A percentile compares a stretch with the other conserved stretches of the same genome.
These are phyloP conservation scores for Suncus etruscus DNA, from an alignment of 2,113 vertebrate species.

Conservation along the genomic window DNA sequence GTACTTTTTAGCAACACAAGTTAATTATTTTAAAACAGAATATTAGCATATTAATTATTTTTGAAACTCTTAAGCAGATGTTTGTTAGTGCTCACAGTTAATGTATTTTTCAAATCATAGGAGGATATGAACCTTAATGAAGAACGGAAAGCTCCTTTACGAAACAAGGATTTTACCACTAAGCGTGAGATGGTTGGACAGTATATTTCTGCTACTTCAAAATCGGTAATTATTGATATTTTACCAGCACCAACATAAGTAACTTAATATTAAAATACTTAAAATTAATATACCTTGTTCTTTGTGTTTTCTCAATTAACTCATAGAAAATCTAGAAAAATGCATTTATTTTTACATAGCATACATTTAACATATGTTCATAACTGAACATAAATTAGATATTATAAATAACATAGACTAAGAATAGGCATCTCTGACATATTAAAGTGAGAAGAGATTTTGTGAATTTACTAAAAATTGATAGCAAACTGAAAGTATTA, in stretches of 20 bases:
- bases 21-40: conserved; percentile 40
- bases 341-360: conserved; percentile 31
- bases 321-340: conserved; percentile 50
- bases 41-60: conserved; percentile 46
- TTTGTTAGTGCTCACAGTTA: conserved; percentile 23
- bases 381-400: conserved; percentile 65
- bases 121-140: conserved; percentile 99
- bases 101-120: conserved; percentile 84
- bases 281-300: conserved; percentile 19
- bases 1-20: too few species aligned
- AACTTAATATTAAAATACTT: conserved; percentile 77
- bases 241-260: conserved; percentile 66
- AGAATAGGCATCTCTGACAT: conserved; percentile 59
- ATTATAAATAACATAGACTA: conserved; percentile 59
- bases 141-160: conserved; percentile 95
- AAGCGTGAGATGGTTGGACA: conserved; percentile 99
- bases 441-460: conserved; percentile 66
- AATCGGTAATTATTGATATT: conserved; percentile 94
- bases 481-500: conserved; percentile 50
- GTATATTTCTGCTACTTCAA: conserved; percentile 97
- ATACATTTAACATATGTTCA: conserved; percentile 65
- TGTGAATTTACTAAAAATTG: conserved; percentile 69
- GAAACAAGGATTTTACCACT: conserved; percentile 95
- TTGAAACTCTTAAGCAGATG: conserved; percentile 43
- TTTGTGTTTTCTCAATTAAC: conserved; percentile 60